Evolutionary conservation across 2,797 vertebrate genomes (phyloP).

Genomic region (Chelon auratus): DNA sequence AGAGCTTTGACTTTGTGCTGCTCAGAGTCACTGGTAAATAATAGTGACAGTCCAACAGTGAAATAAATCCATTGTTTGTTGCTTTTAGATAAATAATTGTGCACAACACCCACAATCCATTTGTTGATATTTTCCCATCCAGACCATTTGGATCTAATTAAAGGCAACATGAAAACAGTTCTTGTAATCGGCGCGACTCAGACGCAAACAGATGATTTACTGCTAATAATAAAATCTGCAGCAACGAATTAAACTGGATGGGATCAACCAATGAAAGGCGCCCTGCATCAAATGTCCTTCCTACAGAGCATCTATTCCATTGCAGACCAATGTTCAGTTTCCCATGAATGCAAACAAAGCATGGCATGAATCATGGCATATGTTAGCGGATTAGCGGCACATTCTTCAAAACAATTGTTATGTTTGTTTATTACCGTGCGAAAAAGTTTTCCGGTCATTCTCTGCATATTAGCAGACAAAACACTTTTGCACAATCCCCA

Average conservation of each 20-base stretch:
- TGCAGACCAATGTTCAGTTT: conserved; percentile 56
- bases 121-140: conserved; percentile 54
- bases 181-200: conserved; percentile 58
- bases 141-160: conserved; percentile 71
- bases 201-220: conserved; percentile 67
- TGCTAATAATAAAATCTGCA: conserved; percentile 60
- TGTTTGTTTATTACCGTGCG: conserved; percentile 58
- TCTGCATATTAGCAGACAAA: conserved; percentile 52
- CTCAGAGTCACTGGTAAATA: conserved; percentile 30
- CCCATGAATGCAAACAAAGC: conserved; percentile 54
- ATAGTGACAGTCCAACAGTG: conserved; percentile 5
- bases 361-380: conserved; percentile 50
- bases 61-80: conserved; percentile 47
- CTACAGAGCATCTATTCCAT: conserved; percentile 40
- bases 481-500: conserved; percentile 62
- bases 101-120: conserved; percentile 35
- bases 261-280: conserved; percentile 40
- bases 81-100: conserved; percentile 43
- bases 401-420: conserved; percentile 55
- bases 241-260: conserved; percentile 28
- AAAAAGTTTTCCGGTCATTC: conserved; percentile 38
- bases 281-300: conserved; percentile 32
- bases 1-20: not conserved
- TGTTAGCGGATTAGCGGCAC: conserved; percentile 43
- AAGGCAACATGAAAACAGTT: conserved; percentile 65